Percentiles rank a stretch among this genome's conserved stretches.
Evolutionary conservation across 2,797 vertebrate genomes (phyloP).

Genomic region (Gambusia yucatana): DNA sequence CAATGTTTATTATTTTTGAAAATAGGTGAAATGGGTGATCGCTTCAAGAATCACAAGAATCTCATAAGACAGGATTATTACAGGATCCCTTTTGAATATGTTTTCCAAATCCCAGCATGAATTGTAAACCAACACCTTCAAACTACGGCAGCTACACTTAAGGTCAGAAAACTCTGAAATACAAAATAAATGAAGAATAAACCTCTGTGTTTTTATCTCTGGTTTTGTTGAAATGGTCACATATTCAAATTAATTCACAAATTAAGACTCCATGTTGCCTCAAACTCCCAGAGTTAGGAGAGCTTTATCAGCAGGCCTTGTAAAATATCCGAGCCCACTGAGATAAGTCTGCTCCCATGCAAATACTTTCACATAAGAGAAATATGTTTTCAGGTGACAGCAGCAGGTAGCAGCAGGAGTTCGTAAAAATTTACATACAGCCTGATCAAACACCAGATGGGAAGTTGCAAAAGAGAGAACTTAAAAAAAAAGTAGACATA

Average conservation of each 20-base stretch:
- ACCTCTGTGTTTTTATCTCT: not conserved
- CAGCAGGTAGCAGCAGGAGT: conserved; percentile 10
- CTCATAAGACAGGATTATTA: not conserved
- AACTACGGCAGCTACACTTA: not conserved
- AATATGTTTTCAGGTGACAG: conserved; percentile 35
- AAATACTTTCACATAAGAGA: conserved; percentile 56
- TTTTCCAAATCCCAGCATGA: not conserved
- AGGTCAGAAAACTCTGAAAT: not conserved
- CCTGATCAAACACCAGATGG: conserved; percentile 7
- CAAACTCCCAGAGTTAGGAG: not conserved
- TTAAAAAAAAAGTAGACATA: not conserved
- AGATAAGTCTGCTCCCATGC: conserved; percentile 50
- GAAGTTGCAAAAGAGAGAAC: conserved; percentile 4
- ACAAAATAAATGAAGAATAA: not conserved
- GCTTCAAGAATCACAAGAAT: not conserved
- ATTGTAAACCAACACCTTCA: not conserved
- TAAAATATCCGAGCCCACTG: conserved; percentile 52
- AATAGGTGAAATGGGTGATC: not conserved
- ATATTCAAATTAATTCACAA: conserved; percentile 18
- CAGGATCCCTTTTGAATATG: not conserved
- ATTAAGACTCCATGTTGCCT: not conserved
- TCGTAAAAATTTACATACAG: conserved; percentile 52
- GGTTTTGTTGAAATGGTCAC: conserved; percentile 5
- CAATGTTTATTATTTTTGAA: not conserved
- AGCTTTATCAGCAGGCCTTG: conserved; percentile 16